A percentile compares a stretch with the other conserved stretches of the same genome.
These are phyloP conservation scores for Torymus tubicola DNA, from an alignment of 2,888 invertebrate species.

Conservation along the genomic window DNA sequence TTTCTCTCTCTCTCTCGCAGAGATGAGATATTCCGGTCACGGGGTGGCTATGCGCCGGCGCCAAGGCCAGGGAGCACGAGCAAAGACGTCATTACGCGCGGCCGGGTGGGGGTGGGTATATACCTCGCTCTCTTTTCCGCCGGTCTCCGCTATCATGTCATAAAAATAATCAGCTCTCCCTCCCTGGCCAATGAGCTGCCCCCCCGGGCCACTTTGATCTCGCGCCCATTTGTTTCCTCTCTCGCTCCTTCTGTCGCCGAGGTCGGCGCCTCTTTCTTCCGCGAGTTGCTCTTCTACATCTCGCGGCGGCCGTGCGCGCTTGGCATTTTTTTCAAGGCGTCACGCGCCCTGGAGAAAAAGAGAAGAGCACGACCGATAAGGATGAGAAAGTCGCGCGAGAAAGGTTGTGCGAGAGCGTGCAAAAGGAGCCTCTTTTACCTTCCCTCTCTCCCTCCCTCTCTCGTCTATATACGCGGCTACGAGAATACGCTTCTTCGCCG, in stretches of 20 bases:
- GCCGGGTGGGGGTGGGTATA: constrained; percentile 64
- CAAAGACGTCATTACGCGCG: constrained; percentile 62
- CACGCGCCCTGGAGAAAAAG: constrained; percentile 3
- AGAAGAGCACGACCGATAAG: constrained; percentile 8
- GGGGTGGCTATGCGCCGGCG: constrained; percentile 62
- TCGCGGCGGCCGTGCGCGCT: not conserved
- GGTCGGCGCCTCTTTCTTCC: constrained; percentile 51
- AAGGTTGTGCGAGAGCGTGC: not conserved
- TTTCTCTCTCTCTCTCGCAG: not conserved
- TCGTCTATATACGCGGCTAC: constrained; percentile 10
- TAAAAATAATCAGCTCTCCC: constrained; percentile 76
- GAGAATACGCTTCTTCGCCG: constrained; percentile 61
- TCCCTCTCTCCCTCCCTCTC: not conserved
- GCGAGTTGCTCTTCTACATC: constrained; percentile 30
- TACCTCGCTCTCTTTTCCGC: constrained; percentile 61
- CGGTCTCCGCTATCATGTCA: constrained; percentile 70
- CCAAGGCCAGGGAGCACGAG: constrained; percentile 56
- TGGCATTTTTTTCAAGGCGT: constrained; percentile 23
- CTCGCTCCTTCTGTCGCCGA: not conserved
- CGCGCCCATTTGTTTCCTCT: constrained; percentile 71
- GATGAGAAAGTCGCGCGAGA: constrained; percentile 5
- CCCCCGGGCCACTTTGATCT: constrained; percentile 73
- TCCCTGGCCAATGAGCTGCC: constrained; percentile 69
- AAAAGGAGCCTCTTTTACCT: not conserved
- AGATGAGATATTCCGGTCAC: constrained; percentile 74